A percentile compares a stretch with the other conserved stretches of the same genome.
Evolutionary conservation across 2,888 invertebrate species (phyloP).

Genomic region (Coelinius sp.): DNA sequence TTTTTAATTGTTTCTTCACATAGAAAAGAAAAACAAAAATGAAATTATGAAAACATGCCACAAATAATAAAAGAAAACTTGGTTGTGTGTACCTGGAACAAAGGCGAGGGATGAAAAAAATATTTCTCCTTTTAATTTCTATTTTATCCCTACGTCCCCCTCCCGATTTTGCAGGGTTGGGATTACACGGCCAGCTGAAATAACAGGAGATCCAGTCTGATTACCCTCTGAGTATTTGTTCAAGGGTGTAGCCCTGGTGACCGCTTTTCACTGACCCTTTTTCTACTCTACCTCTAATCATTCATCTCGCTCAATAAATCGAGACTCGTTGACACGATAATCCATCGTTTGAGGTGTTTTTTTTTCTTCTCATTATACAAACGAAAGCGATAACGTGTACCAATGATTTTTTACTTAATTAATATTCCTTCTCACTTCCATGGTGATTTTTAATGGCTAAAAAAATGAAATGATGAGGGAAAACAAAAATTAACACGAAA

Average conservation of each 20-base stretch:
- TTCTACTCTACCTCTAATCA: neutral
- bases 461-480: too few relatives aligned
- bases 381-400: neutral
- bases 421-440: too few relatives aligned
- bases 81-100: neutral
- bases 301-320: conserved; percentile 15
- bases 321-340: conserved; percentile 3
- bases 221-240: conserved; percentile 55
- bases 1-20: neutral
- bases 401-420: neutral
- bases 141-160: conserved; percentile 25
- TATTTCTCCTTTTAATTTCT: neutral
- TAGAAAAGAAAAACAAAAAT: conserved; percentile 13
- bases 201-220: conserved; percentile 56
- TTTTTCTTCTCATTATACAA: neutral
- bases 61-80: neutral
- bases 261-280: conserved; percentile 10
- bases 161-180: conserved; percentile 35
- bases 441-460: too few relatives aligned
- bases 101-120: neutral
- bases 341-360: conserved; percentile 7
- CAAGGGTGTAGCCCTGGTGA: conserved; percentile 48
- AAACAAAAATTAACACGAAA: too few relatives aligned
- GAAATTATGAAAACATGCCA: neutral
- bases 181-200: conserved; percentile 55